These are phyloP conservation scores for Anastatus disparis DNA, from an alignment of 1,140 invertebrate genomes.

Conservation along the genomic window DNA sequence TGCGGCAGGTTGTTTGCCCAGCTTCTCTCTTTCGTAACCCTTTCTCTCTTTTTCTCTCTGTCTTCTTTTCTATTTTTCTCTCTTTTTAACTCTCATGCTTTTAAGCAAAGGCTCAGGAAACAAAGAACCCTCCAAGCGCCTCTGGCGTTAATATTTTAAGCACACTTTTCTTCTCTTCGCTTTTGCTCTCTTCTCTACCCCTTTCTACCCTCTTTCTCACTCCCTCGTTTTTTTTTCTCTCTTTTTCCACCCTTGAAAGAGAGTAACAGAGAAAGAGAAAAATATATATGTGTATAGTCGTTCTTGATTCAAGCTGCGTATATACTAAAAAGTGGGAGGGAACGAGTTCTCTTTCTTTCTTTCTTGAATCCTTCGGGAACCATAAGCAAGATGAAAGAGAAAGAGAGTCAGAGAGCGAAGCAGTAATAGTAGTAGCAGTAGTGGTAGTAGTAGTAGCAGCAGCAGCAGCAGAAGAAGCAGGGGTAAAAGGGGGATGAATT, in stretches of 20 bases:
- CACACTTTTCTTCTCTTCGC: slow-evolving; percentile 62
- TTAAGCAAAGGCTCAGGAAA: too few relatives aligned
- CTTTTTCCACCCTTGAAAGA: too few relatives aligned
- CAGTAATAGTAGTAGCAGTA: too few relatives aligned
- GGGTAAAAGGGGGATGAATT: slow-evolving; percentile 59
- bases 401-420: slow-evolving; percentile 9
- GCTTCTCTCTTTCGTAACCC: slow-evolving; percentile 39
- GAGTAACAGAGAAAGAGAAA: too few relatives aligned
- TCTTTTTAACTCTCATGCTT: too few relatives aligned
- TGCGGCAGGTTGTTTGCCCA: slow-evolving; percentile 62
- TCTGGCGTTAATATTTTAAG: slow-evolving; percentile 68
- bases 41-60: slow-evolving; percentile 44
- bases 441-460: too few relatives aligned
- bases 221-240: too few relatives aligned
- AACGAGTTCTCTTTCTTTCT: slow-evolving; percentile 19
- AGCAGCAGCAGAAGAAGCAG: slow-evolving; percentile 31
- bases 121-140: slow-evolving; percentile 60
- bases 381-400: too few relatives aligned
- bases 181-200: slow-evolving; percentile 20
- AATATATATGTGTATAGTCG: too few relatives aligned
- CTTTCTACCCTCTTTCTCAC: too few relatives aligned
- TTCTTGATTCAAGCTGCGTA: slow-evolving; percentile 38
- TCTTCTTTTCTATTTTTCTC: too few relatives aligned
- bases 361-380: slow-evolving; percentile 21
- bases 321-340: too few relatives aligned